Evolutionary conservation across 1,140 invertebrate genomes (phyloP).

Genomic region (Drosophila watanabei): DNA sequence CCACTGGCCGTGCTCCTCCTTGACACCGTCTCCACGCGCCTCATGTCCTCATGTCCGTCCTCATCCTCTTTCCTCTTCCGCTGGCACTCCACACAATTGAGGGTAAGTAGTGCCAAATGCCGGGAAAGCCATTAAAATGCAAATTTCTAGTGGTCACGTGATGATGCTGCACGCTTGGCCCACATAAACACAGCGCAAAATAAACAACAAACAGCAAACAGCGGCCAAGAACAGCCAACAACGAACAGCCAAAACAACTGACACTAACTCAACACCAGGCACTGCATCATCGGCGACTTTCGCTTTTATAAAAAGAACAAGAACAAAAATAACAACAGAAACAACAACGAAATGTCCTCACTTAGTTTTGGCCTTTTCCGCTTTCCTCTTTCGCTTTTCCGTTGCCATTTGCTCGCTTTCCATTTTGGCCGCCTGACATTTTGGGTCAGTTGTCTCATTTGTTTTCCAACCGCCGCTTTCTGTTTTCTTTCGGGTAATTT

Average conservation of each 20-base stretch:
- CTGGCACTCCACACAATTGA: conserved; percentile 33
- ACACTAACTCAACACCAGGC: conserved; percentile 47
- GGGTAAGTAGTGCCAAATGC: conserved; percentile 66
- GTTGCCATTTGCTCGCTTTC: conserved; percentile 22
- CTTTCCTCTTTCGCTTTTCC: conserved; percentile 59
- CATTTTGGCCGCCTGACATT: conserved; percentile 62
- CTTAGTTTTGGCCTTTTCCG: conserved; percentile 48
- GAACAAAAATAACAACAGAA: background rate
- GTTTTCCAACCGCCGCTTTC: conserved; percentile 49
- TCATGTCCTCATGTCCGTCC: background rate
- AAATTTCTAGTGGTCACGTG: conserved; percentile 81
- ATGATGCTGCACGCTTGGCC: conserved; percentile 63
- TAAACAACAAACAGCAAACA: conserved; percentile 8
- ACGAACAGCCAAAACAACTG: conserved; percentile 28
- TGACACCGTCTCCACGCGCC: conserved; percentile 35
- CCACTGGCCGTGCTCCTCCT: conserved; percentile 45
- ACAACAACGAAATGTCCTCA: conserved; percentile 1
- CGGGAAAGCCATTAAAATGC: conserved; percentile 73
- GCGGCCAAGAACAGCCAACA: conserved; percentile 22
- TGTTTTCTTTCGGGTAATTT: conserved; percentile 12
- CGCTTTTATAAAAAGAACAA: conserved; percentile 38
- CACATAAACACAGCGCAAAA: conserved; percentile 44
- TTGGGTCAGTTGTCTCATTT: conserved; percentile 81
- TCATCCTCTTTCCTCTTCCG: conserved; percentile 9
- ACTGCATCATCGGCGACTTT: conserved; percentile 65